These are phyloP conservation scores for Bettongia penicillata DNA, from an alignment of 2,113 vertebrate genomes.

Conservation along the genomic window DNA sequence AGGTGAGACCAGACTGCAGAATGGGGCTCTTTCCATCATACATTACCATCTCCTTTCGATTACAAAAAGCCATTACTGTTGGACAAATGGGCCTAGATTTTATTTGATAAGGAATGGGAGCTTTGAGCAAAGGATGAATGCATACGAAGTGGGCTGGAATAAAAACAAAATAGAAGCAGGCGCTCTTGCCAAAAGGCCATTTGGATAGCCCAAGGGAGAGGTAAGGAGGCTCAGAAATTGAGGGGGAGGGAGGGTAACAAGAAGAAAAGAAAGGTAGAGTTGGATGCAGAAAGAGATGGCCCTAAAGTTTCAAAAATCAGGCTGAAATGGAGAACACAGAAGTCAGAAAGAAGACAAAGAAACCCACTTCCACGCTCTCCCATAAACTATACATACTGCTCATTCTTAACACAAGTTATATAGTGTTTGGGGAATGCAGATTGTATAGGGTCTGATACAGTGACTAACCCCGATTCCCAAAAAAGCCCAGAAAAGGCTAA, in stretches of 20 bases:
- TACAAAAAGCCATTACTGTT: not conserved
- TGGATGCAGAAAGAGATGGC: not conserved
- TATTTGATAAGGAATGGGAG: not conserved
- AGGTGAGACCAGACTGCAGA: not conserved
- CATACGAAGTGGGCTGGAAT: not conserved
- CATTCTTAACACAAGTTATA: conserved; percentile 44
- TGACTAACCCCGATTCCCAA: not conserved
- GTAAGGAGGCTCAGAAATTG: not conserved
- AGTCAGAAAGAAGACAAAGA: not conserved
- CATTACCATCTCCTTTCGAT: not conserved
- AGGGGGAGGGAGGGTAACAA: not conserved
- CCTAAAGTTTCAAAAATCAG: not conserved
- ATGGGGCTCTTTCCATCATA: not conserved
- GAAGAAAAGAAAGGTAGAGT: not conserved
- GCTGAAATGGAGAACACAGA: not conserved
- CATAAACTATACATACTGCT: not conserved
- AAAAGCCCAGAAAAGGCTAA: conserved; percentile 47
- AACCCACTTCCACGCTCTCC: not conserved
- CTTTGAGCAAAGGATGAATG: not conserved
- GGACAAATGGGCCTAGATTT: not conserved
- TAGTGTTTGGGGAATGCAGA: conserved; percentile 46
- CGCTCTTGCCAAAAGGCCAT: not conserved
- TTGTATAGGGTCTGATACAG: conserved; percentile 11
- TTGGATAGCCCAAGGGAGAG: not conserved
- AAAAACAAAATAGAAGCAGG: not conserved